phyloP scores from a whole-genome alignment of 2,888 invertebrate genomes.

The Oscheius myriophilus region DNA sequence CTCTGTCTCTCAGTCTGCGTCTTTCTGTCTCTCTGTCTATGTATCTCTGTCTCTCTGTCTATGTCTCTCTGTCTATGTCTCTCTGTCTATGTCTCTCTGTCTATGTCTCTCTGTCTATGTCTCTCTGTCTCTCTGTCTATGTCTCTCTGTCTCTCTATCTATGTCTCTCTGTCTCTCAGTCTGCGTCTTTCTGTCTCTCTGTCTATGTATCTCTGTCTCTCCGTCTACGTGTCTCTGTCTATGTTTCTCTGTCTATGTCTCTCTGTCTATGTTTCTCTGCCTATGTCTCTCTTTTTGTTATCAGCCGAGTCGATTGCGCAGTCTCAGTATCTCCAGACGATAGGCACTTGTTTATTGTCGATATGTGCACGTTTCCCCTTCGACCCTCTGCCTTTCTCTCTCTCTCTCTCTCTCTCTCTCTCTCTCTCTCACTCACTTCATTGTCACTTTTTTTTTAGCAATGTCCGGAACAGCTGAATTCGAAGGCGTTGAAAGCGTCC shows the following conservation, averaged over 20 bases:
- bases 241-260: constrained; percentile 3
- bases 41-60: background rate
- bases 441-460: background rate
- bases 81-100: background rate
- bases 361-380: background rate
- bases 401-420: constrained; percentile 6
- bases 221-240: constrained; percentile 9
- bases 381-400: background rate
- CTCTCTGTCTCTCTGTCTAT: constrained; percentile 7
- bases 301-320: too few species aligned
- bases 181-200: constrained; percentile 7
- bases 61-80: constrained; percentile 2
- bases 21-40: constrained; percentile 8
- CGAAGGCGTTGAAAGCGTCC: constrained; percentile 44
- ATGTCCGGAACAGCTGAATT: constrained; percentile 31
- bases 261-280: too few species aligned
- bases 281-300: background rate
- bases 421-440: background rate
- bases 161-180: too few species aligned
- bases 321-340: too few species aligned
- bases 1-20: background rate
- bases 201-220: too few species aligned
- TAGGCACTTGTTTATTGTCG: background rate
- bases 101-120: constrained; percentile 5
- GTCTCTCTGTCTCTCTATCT: background rate